Conservation (phyloP, 2,888 invertebrate species). For the Heliconius cydno region DNA sequence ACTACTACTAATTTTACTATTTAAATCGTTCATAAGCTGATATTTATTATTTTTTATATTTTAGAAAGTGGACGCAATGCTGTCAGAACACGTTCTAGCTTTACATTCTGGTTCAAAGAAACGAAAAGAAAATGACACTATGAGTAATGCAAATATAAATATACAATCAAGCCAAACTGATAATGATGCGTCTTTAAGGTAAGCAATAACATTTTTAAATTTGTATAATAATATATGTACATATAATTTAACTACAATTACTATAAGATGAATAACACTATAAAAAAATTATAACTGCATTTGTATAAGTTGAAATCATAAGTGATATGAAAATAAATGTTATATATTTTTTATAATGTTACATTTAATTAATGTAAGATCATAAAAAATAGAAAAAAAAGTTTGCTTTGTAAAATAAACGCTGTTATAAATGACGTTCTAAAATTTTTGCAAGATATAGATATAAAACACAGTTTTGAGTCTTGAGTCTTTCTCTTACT, state of each 20-base stretch:
- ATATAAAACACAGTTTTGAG: too few species aligned
- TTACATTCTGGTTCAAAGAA: constrained; percentile 84
- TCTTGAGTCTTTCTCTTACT: neutral
- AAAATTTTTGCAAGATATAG: too few species aligned
- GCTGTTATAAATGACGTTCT: too few species aligned
- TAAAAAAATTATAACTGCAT: too few species aligned
- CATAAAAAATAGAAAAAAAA: too few species aligned
- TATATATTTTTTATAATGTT: too few species aligned
- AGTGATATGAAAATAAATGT: too few species aligned
- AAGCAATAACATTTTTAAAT: constrained; percentile 6
- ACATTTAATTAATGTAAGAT: too few species aligned
- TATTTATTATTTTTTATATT: constrained; percentile 51
- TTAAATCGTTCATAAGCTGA: neutral
- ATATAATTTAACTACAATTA: neutral
- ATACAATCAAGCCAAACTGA: constrained; percentile 66
- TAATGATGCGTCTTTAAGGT: constrained; percentile 67
- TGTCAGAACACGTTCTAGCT: constrained; percentile 93
- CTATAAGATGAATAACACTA: too few species aligned
- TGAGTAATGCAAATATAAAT: constrained; percentile 54
- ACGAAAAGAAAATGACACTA: constrained; percentile 55
- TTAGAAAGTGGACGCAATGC: constrained; percentile 88
- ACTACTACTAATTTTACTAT: neutral
- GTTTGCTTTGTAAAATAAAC: too few species aligned
- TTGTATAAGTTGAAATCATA: too few species aligned
- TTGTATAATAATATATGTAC: too few species aligned